phyloP scores from a whole-genome alignment of 2,797 vertebrate species.

The Epinephelus awoara region DNA sequence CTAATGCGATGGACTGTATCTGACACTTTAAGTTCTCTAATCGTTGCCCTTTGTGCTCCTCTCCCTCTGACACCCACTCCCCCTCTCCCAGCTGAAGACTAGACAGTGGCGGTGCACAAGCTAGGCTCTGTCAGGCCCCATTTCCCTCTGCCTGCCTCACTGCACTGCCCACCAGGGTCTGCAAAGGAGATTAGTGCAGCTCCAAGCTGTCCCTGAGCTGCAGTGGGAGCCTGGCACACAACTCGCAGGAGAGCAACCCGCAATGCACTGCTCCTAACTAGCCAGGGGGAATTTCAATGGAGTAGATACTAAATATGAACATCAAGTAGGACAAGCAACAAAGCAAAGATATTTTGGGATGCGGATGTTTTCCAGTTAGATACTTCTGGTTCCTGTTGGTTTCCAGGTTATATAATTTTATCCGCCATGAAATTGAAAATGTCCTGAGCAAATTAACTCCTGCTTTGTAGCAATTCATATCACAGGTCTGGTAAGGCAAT shows the following conservation, averaged over 20 bases:
- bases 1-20: background rate
- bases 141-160: conserved; percentile 72
- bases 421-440: conserved; percentile 24
- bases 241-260: conserved; percentile 51
- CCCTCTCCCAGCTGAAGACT: conserved; percentile 41
- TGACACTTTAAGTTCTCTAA: conserved; percentile 29
- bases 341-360: conserved; percentile 54
- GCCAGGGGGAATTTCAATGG: conserved; percentile 56
- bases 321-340: conserved; percentile 50
- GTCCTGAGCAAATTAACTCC: conserved; percentile 23
- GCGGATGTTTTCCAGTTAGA: conserved; percentile 47
- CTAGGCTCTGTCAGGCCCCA: conserved; percentile 71
- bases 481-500: conserved; percentile 35
- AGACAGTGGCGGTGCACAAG: conserved; percentile 55
- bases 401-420: conserved; percentile 34
- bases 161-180: conserved; percentile 68
- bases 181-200: conserved; percentile 68
- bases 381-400: conserved; percentile 16
- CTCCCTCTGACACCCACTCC: conserved; percentile 40
- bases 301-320: conserved; percentile 61
- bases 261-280: conserved; percentile 46
- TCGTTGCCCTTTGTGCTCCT: conserved; percentile 27
- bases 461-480: conserved; percentile 35
- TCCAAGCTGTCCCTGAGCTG: conserved; percentile 68
- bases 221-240: conserved; percentile 51